Base-by-base conservation (phyloP, 2,113 vertebrate species). In the Sebastes schlegelii region DNA sequence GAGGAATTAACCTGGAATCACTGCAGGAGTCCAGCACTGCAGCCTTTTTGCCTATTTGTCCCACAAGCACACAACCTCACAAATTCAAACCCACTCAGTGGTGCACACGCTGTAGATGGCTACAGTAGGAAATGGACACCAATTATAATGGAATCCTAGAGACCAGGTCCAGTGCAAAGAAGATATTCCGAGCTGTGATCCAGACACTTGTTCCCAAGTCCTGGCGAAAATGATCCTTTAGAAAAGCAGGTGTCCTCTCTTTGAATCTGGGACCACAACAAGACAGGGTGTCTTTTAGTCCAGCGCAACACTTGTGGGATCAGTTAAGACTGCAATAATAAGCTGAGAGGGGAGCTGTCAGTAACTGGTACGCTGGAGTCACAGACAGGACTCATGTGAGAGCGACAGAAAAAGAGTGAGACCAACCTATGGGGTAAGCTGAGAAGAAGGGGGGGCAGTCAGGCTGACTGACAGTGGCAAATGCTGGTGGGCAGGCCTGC, bases 381-480 rank as follows among this genome's bases (percentile, higher is more conserved):
- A 93, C 91, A 91, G 93, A 92, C 88, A 88, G 86, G 79, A 93
- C 94, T 90, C 92, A 91, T 93, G 90, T 92, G 90, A 88, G 90
- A 80, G 84, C 69, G 89, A 92, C 89, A 93, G 94, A 93, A 92
- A 90, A 94, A 94, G 92, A 94, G 90, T 90, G 82, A 92, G 93
- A 94, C 91, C 91, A 91, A 92, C 92, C 92, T 90, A 86, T 91
- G 82, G 92, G 93, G 93, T 94, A 95, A 95, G 93, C 92, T 89
- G 92, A 95, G 94, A 94, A 86, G 93, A 88, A 89, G 93, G 91
- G 94, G 94, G 91, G 89, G 88, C 79, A 88, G 85, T 80, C 61
- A 55, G 68, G 67, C 51, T 96, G 95, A 96, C 80, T 95, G 95
- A 96, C 95, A 95, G 94, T 92, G 91, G 88, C 95, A 96, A 87